These are phyloP conservation scores for Cassiopea xamachana DNA, from an alignment of 30 jellyfish, hydroid and myxozoan species.

Conservation along the genomic window DNA sequence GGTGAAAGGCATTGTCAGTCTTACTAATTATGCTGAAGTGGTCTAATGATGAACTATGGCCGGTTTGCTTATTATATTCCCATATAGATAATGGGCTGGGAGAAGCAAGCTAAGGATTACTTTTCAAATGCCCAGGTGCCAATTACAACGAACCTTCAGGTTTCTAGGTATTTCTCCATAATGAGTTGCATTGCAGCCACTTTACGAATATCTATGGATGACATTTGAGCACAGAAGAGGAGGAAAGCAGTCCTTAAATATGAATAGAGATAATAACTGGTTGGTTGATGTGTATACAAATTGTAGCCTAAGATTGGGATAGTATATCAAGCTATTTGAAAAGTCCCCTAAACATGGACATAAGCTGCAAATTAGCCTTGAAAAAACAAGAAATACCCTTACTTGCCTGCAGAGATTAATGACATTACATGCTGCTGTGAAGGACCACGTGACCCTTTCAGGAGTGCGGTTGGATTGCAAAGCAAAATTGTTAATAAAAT, in stretches of 20 bases:
- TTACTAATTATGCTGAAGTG: too few relatives aligned
- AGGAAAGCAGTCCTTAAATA: neutral
- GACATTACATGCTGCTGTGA: too few relatives aligned
- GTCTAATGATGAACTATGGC: neutral
- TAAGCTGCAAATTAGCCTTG: too few relatives aligned
- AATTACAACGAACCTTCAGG: neutral
- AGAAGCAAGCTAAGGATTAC: neutral
- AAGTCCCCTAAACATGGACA: too few relatives aligned
- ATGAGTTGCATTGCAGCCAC: neutral
- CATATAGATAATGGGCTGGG: neutral
- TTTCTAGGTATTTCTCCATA: neutral
- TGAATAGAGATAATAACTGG: neutral
- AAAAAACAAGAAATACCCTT: too few relatives aligned
- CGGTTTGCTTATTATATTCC: neutral
- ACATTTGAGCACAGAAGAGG: neutral
- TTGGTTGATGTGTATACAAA: neutral
- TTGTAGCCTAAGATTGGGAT: neutral
- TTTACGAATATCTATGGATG: neutral
- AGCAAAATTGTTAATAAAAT: too few relatives aligned
- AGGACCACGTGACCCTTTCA: too few relatives aligned
- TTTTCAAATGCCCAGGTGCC: neutral
- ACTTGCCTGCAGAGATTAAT: too few relatives aligned
- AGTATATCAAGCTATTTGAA: neutral
- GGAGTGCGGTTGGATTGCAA: too few relatives aligned
- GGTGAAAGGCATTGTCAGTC: too few relatives aligned